Percentiles rank a stretch among this genome's conserved stretches.
These are phyloP conservation scores for Nannospalax galili DNA, from an alignment of 2,113 vertebrate species.

Conservation along the genomic window DNA sequence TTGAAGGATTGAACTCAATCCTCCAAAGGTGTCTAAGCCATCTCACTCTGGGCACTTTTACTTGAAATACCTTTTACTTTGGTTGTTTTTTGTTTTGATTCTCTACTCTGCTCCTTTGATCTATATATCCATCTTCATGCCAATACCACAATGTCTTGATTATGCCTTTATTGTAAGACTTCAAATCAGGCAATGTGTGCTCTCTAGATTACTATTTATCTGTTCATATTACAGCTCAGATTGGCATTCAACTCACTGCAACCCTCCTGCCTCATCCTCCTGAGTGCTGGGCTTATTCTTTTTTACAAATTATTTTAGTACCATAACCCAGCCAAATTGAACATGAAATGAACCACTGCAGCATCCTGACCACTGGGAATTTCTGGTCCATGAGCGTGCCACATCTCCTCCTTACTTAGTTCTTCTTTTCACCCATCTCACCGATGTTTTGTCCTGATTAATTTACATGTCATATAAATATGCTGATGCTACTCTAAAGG, in stretches of 20 bases:
- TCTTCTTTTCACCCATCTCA: slow-evolving; percentile 34
- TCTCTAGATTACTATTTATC: neutral
- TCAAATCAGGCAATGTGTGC: neutral
- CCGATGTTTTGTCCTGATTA: neutral
- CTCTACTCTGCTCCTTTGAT: neutral
- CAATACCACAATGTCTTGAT: neutral
- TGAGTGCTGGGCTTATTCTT: neutral
- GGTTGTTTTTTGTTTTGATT: neutral
- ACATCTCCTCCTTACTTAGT: slow-evolving; percentile 37
- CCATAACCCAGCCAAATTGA: neutral
- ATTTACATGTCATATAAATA: too few species aligned
- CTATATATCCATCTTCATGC: neutral
- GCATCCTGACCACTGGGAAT: neutral
- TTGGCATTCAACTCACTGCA: neutral
- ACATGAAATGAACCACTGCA: neutral
- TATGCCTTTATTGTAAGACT: neutral
- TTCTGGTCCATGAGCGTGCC: neutral
- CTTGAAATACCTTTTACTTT: too few species aligned
- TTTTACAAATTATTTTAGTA: slow-evolving; percentile 47
- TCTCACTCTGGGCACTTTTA: neutral
- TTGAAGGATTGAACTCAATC: neutral
- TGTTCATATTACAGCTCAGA: neutral
- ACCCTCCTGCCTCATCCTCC: neutral
- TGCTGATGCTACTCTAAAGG: too few species aligned
- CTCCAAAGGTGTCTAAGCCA: too few species aligned